These are phyloP conservation scores for Tauraco hartlaubi DNA, from an alignment of 2,797 vertebrate genomes.

Conservation along the genomic window DNA sequence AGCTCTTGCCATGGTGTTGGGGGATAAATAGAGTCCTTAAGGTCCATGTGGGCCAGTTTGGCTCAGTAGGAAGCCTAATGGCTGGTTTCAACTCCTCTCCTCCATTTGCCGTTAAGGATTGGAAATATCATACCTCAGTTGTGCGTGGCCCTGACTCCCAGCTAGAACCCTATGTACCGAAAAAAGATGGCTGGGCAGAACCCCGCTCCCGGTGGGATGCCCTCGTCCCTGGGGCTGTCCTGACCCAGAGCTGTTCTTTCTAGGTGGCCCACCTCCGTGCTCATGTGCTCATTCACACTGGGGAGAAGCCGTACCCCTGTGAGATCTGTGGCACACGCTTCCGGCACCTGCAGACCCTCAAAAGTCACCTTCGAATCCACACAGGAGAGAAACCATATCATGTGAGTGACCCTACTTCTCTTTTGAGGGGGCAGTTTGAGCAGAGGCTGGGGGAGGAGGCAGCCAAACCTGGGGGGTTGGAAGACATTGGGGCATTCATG, in stretches of 20 bases:
- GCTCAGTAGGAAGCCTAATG: neutral
- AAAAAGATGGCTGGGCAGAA: neutral
- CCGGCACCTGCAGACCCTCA: constrained; percentile 97
- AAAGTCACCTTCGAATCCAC: constrained; percentile 98
- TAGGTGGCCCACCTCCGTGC: constrained; percentile 98
- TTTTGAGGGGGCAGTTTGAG: neutral
- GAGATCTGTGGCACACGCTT: constrained; percentile 98
- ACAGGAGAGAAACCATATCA: constrained; percentile 99
- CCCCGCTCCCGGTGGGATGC: neutral
- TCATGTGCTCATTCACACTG: constrained; percentile 97
- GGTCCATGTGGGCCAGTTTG: accelerated
- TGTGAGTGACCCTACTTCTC: constrained; percentile 80
- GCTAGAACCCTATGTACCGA: neutral
- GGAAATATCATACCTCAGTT: neutral
- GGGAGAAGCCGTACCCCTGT: constrained; percentile 98
- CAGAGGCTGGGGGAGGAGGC: neutral
- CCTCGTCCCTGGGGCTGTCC: neutral
- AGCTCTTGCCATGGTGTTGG: neutral
- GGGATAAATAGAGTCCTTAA: neutral
- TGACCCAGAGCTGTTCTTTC: neutral
- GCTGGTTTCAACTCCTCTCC: neutral
- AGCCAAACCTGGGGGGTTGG: neutral
- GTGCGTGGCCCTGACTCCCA: accelerated
- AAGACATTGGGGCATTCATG: accelerated
- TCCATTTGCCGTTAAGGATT: neutral